phyloP scores from a whole-genome alignment of 2,888 invertebrate genomes.

The Pardosa pseudoannulata region DNA sequence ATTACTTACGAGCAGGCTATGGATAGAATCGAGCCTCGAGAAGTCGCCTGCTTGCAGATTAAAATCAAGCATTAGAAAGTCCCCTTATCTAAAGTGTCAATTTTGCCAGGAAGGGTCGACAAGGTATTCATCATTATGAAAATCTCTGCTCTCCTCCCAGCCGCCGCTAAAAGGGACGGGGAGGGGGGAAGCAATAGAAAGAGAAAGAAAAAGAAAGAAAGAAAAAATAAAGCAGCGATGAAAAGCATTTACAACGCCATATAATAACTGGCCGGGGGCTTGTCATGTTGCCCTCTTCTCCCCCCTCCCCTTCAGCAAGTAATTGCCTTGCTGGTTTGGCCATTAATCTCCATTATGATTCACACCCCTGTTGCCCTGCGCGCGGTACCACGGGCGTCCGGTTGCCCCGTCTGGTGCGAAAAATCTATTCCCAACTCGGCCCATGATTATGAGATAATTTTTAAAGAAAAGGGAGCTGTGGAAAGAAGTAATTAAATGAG shows the following conservation, averaged over 20 bases:
- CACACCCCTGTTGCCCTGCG: slow-evolving; percentile 42
- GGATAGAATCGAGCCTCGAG: too few relatives aligned
- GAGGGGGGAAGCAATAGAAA: neutral
- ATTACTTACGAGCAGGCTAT: too few relatives aligned
- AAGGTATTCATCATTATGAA: slow-evolving; percentile 11
- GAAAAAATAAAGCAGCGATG: neutral
- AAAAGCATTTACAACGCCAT: slow-evolving; percentile 6
- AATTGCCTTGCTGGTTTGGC: slow-evolving; percentile 62
- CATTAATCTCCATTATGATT: slow-evolving; percentile 72
- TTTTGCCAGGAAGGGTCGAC: neutral
- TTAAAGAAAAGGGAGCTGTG: neutral
- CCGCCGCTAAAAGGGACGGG: neutral
- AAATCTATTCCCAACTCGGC: neutral
- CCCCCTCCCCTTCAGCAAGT: slow-evolving; percentile 21
- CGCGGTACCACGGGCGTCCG: slow-evolving; percentile 16
- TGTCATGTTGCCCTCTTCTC: neutral
- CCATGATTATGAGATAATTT: slow-evolving; percentile 9
- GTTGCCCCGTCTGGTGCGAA: neutral
- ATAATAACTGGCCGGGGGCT: slow-evolving; percentile 10
- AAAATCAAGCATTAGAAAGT: neutral
- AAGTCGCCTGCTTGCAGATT: too few relatives aligned
- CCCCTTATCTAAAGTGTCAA: neutral
- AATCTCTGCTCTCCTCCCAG: neutral
- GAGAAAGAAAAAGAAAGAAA: too few relatives aligned
- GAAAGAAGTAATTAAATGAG: slow-evolving; percentile 15